Evolutionary conservation across 2,113 vertebrate genomes (phyloP).

Genomic region (Xenus cinereus): DNA sequence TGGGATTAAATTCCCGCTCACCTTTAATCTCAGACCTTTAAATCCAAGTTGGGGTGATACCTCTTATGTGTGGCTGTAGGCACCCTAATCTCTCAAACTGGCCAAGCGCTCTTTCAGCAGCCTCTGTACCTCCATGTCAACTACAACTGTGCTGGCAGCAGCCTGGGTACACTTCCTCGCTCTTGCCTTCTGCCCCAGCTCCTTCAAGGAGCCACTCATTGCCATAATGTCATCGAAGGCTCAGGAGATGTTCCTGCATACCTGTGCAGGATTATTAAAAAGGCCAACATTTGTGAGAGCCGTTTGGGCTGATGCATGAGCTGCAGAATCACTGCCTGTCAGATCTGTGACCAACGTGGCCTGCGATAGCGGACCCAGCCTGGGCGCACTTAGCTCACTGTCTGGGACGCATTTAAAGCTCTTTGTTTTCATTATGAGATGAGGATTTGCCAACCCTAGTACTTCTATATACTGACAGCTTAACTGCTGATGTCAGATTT

Average conservation of each 20-base stretch:
- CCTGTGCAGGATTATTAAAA: not conserved
- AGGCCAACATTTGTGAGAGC: not conserved
- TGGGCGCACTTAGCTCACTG: constrained; percentile 3
- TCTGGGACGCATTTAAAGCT: constrained; percentile 20
- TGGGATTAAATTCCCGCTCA: not conserved
- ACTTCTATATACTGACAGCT: constrained; percentile 43
- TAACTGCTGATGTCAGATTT: constrained; percentile 62
- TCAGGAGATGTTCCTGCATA: not conserved
- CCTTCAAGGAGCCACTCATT: not conserved
- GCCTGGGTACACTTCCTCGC: not conserved
- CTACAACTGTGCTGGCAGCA: not conserved
- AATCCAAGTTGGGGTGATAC: not conserved
- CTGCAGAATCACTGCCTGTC: not conserved
- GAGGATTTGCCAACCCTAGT: constrained; percentile 28
- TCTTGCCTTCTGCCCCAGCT: not conserved
- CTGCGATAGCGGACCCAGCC: not conserved
- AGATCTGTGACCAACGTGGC: not conserved
- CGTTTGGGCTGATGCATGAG: not conserved
- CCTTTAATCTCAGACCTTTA: not conserved
- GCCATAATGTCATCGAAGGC: not conserved
- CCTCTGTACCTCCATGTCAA: not conserved
- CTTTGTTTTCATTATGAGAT: constrained; percentile 39
- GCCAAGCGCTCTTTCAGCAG: not conserved
- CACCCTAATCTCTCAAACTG: not conserved
- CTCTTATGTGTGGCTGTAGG: not conserved